These are phyloP conservation scores for Pristionchus arcanus DNA, from an alignment of 2,888 invertebrate species.

Conservation along the genomic window DNA sequence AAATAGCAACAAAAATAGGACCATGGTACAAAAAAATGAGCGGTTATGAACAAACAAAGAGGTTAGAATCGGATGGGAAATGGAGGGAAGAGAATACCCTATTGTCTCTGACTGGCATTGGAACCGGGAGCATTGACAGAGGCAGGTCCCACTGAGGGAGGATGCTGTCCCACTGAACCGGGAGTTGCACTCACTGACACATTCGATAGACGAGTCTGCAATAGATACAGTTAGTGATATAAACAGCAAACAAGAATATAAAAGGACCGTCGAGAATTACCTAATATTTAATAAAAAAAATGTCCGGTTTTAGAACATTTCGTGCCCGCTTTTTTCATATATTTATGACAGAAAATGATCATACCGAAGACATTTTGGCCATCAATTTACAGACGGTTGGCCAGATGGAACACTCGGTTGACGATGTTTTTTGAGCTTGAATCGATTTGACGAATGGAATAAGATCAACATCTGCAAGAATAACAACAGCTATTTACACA, in stretches of 20 bases:
- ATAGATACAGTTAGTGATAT: not conserved
- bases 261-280: no score
- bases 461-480: not conserved
- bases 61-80: not conserved
- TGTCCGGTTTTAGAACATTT: no score
- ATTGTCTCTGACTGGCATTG: slow-evolving; percentile 53
- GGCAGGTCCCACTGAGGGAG: slow-evolving; percentile 1
- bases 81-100: not conserved
- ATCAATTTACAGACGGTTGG: not conserved
- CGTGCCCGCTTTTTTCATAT: no score
- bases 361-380: slow-evolving; percentile 39
- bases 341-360: not conserved
- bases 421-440: not conserved
- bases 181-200: not conserved
- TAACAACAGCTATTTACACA: not conserved
- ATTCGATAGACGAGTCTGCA: not conserved
- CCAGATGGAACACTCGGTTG: slow-evolving; percentile 41
- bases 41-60: not conserved
- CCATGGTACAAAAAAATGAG: slow-evolving; percentile 1
- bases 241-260: no score
- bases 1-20: not conserved
- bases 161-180: slow-evolving; percentile 39
- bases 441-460: not conserved
- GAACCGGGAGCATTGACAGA: slow-evolving; percentile 52
- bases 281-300: no score